Conservation (phyloP, 2,888 invertebrate genomes). For the Pollenia labialis region DNA sequence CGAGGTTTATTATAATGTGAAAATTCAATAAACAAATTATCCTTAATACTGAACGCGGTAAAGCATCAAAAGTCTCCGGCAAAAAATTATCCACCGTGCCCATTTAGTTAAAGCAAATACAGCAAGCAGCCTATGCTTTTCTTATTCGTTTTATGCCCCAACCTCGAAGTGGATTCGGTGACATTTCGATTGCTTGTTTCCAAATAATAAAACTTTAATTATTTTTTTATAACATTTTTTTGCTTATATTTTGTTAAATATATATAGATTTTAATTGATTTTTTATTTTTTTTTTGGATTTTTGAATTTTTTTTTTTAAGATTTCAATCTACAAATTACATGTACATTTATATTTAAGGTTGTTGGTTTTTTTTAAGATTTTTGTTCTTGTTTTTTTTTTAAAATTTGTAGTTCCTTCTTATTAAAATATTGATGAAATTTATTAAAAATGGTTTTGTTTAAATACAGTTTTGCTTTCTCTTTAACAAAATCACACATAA, state of each 20-base stretch:
- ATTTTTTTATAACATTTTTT: constrained; percentile 39
- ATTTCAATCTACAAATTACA: constrained; percentile 68
- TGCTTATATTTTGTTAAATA: constrained; percentile 57
- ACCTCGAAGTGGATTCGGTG: too few relatives aligned
- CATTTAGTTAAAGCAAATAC: too few relatives aligned
- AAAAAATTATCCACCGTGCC: too few relatives aligned
- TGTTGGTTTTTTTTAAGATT: constrained; percentile 65
- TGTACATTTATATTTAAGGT: constrained; percentile 70
- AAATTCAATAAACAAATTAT: too few relatives aligned
- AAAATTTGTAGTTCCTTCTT: constrained; percentile 65
- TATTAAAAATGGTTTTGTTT: constrained; percentile 61
- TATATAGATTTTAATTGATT: constrained; percentile 49
- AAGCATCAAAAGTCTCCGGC: too few relatives aligned
- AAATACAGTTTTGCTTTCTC: constrained; percentile 25
- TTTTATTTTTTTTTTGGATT: constrained; percentile 42
- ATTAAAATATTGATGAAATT: constrained; percentile 72
- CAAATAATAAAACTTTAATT: constrained; percentile 21
- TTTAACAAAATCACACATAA: constrained; percentile 57
- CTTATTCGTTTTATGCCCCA: too few relatives aligned
- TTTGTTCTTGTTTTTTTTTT: constrained; percentile 75
- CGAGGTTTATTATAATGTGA: too few relatives aligned
- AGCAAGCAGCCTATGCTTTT: too few relatives aligned
- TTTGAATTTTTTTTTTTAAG: constrained; percentile 40
- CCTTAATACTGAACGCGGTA: too few relatives aligned
- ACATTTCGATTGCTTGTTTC: too few relatives aligned